Conservation (phyloP, 2,888 invertebrate species). For the Ypsolopha sequella region DNA sequence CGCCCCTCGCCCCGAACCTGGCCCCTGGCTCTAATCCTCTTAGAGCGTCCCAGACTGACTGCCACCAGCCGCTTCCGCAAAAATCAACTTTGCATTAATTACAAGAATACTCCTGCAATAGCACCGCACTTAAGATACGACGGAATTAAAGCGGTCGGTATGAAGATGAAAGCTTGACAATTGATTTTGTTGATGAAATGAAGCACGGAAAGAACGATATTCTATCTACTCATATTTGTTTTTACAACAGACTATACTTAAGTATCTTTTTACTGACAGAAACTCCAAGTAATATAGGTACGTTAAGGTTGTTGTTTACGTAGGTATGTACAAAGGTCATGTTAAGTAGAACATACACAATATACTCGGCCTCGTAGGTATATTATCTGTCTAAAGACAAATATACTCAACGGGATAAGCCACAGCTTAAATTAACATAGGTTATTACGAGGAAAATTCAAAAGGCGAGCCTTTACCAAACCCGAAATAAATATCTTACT, state of each 20-base stretch:
- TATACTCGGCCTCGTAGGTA: too few species aligned
- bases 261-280: too few species aligned
- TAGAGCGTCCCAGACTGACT: constrained; percentile 6
- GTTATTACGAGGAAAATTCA: constrained; percentile 44
- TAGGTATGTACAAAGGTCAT: too few species aligned
- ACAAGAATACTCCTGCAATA: constrained; percentile 4
- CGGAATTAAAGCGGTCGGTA: neutral
- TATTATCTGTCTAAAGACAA: constrained; percentile 20
- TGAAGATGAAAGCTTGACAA: too few species aligned
- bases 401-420: constrained; percentile 24
- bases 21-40: constrained; percentile 13
- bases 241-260: too few species aligned
- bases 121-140: constrained; percentile 3
- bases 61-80: constrained; percentile 6
- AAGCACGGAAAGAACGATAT: too few species aligned
- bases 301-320: too few species aligned
- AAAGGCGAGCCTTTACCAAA: constrained; percentile 45
- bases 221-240: too few species aligned
- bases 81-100: constrained; percentile 7
- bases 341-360: too few species aligned
- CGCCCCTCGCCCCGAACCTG: constrained; percentile 5
- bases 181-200: too few species aligned
- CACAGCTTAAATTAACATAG: constrained; percentile 22
- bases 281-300: too few species aligned
- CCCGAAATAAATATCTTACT: constrained; percentile 37